Base-by-base conservation (phyloP, 2,888 invertebrate genomes). In the Orgyia antiqua region DNA sequence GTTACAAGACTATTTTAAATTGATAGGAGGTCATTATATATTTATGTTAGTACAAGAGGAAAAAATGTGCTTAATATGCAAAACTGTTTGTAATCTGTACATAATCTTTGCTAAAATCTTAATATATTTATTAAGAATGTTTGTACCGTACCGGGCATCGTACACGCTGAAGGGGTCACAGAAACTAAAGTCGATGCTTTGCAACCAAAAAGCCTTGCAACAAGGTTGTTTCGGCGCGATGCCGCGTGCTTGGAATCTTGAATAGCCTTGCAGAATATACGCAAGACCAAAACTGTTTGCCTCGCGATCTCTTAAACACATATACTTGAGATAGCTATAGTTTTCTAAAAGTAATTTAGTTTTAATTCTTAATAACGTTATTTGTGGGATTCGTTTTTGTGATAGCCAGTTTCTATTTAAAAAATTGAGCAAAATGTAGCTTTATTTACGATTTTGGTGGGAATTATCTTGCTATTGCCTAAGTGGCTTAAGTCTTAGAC, bases 141-240 rank as follows among this genome's bases (percentile, higher is more conserved):
- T 29, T 40, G 51, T 44, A 42, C 41, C 39, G 52, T 43, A 35
- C 26, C 15, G 15, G 15, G 15, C 6, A 15, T 15, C 19, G 39
- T 26, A 33, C 39, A 38, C 34, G 36, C 38, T 38, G 42, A 35
- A 39, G 29, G 32, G 42, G 42, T 40, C 58, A 50, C 53, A 51
- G 49, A 51, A 58, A 42, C 47, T 50, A 57, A 51, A 54, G 57
- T 54, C 35, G 58, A 57, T 54, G 55, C 54, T 49, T 60, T 64
- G 58, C 52, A 58, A 61, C 59, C 52, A 62, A 62, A 71, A 65
- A 73, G 68, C 79, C 80, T 80, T 77, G 80, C 61, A 44, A 53
- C 80, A 78, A 82, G 82, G 82, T 72, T 79, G 74, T 66, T 60
- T 66, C 58, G 61, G 51, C 59, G 58, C 58, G 60, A 54, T 57